Conservation (phyloP, 2,113 vertebrate genomes). For the Serilophus lunatus region DNA sequence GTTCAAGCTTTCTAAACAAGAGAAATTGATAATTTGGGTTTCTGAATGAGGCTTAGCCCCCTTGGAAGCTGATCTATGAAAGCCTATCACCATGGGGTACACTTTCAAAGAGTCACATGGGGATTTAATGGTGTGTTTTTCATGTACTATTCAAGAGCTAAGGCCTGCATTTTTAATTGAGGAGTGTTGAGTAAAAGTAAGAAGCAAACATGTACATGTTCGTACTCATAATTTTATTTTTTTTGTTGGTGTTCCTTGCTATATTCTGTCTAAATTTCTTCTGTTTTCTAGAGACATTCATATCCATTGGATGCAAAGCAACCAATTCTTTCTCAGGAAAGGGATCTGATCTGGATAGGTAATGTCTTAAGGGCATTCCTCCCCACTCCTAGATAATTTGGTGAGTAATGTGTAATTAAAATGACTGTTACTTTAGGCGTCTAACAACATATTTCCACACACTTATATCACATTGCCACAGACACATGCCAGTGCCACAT, state of each 20-base stretch:
- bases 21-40: constrained; percentile 26
- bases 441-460: neutral
- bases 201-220: neutral
- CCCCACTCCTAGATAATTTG: neutral
- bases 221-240: too few species aligned
- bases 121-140: neutral
- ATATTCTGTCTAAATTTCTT: neutral
- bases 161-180: neutral
- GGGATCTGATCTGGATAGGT: neutral
- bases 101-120: neutral
- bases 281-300: neutral
- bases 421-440: neutral
- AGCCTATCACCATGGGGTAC: neutral
- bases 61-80: constrained; percentile 4
- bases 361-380: neutral
- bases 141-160: neutral
- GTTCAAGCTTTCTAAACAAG: constrained; percentile 14
- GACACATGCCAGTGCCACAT: neutral
- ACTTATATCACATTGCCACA: neutral
- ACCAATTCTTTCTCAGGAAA: neutral
- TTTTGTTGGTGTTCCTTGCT: neutral
- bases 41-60: constrained; percentile 38
- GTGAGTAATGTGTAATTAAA: constrained; percentile 1
- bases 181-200: neutral
- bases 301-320: neutral